These are phyloP conservation scores for Bombus superbus DNA, from an alignment of 1,140 invertebrate species.

Conservation along the genomic window DNA sequence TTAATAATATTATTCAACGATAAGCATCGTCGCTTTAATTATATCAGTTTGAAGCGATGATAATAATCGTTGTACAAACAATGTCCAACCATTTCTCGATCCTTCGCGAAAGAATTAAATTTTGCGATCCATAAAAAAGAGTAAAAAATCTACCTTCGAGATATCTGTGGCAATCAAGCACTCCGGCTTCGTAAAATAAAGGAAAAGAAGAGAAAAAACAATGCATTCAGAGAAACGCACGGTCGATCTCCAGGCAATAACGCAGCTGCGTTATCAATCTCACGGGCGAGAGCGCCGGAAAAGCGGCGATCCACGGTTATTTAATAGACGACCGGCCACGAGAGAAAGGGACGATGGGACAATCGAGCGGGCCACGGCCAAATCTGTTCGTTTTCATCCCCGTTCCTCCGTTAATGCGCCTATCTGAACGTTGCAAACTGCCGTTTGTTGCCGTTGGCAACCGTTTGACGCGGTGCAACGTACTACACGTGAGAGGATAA, in stretches of 20 bases:
- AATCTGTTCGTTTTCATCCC: constrained; percentile 9
- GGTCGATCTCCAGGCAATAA: constrained; percentile 16
- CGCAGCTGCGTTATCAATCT: constrained; percentile 4
- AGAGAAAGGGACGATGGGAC: background rate
- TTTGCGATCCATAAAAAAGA: background rate
- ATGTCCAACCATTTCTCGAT: background rate
- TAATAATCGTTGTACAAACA: background rate
- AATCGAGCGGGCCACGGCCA: background rate
- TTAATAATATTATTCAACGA: no score
- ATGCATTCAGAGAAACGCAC: background rate
- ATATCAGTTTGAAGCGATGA: no score
- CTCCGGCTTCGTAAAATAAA: background rate
- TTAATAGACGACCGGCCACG: background rate
- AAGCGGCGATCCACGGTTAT: constrained; percentile 18
- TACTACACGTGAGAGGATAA: background rate
- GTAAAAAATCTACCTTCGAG: background rate
- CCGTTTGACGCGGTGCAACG: background rate
- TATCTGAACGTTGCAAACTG: background rate
- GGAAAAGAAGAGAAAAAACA: background rate
- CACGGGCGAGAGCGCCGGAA: background rate
- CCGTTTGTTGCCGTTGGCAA: constrained; percentile 9
- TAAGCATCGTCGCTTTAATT: no score
- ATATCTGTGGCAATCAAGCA: background rate
- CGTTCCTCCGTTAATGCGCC: background rate
- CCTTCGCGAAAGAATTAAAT: background rate